Evolutionary conservation across 2,888 invertebrate species (phyloP).

Genomic region (Zaprionus obscuricornis): DNA sequence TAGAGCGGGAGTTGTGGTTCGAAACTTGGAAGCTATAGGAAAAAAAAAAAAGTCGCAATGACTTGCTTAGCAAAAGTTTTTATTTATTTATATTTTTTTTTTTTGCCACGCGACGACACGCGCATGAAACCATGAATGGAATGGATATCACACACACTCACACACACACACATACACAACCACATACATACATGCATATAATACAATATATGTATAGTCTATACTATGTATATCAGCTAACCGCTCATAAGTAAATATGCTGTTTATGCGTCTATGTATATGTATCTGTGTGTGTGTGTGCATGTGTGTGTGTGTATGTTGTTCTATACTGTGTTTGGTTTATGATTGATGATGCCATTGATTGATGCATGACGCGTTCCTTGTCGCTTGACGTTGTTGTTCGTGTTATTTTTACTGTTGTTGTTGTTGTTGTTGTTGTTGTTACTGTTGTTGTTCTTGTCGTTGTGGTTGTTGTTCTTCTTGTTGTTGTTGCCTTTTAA

Average conservation of each 20-base stretch:
- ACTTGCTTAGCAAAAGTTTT: conserved; percentile 53
- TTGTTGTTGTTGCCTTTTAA: conserved; percentile 65
- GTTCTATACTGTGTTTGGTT: conserved; percentile 40
- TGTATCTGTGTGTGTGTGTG: conserved; percentile 13
- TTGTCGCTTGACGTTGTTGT: conserved; percentile 36
- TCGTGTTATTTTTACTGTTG: conserved; percentile 4
- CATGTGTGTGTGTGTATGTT: conserved; percentile 11
- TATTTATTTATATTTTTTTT: too few species aligned
- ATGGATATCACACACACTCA: conserved; percentile 30
- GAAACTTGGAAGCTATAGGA: neutral
- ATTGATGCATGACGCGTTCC: conserved; percentile 71
- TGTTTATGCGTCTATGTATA: neutral
- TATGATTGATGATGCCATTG: conserved; percentile 75
- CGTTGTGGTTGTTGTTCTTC: conserved; percentile 37
- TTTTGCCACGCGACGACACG: conserved; percentile 52
- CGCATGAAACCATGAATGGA: conserved; percentile 45
- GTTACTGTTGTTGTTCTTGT: too few species aligned
- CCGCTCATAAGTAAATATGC: neutral
- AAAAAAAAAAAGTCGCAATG: too few species aligned
- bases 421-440: neutral
- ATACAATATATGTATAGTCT: neutral
- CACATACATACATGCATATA: neutral
- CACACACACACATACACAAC: conserved; percentile 2
- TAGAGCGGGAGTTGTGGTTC: neutral
- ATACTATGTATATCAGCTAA: neutral